Conservation (phyloP, 2,113 vertebrate species). For the Collichthys lucidus region DNA sequence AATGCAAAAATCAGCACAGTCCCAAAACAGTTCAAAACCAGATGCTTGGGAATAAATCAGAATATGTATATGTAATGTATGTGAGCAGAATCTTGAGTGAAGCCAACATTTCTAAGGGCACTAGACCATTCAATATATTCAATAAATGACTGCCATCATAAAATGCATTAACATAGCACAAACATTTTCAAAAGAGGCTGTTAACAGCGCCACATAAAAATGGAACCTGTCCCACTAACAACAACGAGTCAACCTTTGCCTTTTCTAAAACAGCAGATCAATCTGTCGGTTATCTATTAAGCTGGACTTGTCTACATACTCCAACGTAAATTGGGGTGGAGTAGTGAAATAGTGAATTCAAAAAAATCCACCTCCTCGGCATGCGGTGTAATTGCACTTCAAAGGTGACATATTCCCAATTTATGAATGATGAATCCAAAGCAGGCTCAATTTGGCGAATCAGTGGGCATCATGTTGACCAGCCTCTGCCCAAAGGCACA, state of each 20-base stretch:
- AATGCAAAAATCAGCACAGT: constrained; percentile 9
- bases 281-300: constrained; percentile 37
- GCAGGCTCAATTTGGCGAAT: constrained; percentile 70
- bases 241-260: constrained; percentile 16
- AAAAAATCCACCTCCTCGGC: constrained; percentile 52
- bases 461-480: constrained; percentile 70
- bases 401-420: constrained; percentile 76
- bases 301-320: constrained; percentile 35
- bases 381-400: constrained; percentile 69
- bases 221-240: constrained; percentile 9
- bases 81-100: constrained; percentile 33
- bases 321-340: constrained; percentile 49
- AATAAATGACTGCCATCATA: constrained; percentile 23
- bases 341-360: constrained; percentile 58
- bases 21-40: constrained; percentile 32
- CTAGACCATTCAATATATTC: constrained; percentile 30
- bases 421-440: constrained; percentile 77
- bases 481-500: constrained; percentile 70
- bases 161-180: constrained; percentile 21
- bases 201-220: constrained; percentile 41
- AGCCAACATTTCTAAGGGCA: constrained; percentile 43
- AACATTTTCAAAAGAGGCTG: constrained; percentile 30
- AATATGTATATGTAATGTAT: constrained; percentile 15
- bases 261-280: constrained; percentile 36
- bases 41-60: constrained; percentile 35